These are phyloP conservation scores for Neosilurus hyrtlii DNA, from an alignment of 2,797 vertebrate genomes.

Conservation along the genomic window DNA sequence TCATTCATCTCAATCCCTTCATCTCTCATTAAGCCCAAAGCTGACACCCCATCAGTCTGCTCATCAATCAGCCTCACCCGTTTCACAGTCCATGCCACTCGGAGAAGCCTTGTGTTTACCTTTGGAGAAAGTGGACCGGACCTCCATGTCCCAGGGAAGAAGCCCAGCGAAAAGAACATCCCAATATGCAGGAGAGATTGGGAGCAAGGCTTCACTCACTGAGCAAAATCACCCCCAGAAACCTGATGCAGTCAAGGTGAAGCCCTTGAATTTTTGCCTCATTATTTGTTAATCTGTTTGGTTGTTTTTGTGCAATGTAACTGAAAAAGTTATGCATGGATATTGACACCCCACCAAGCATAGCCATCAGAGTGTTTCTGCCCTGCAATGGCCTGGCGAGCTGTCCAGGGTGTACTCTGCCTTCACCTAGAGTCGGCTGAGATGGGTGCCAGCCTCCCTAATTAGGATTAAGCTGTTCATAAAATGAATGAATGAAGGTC, in stretches of 20 bases:
- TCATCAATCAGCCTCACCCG: slow-evolving; percentile 46
- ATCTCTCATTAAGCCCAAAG: slow-evolving; percentile 57
- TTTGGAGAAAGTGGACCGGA: slow-evolving; percentile 33
- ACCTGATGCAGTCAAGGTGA: slow-evolving; percentile 62
- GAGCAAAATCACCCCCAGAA: slow-evolving; percentile 62
- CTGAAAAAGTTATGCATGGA: no score
- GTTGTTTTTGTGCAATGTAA: no score
- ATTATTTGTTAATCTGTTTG: neutral
- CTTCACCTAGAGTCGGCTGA: no score
- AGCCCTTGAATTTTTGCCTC: neutral
- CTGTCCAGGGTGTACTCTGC: no score
- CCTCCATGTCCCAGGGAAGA: slow-evolving; percentile 20
- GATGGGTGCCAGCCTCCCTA: no score
- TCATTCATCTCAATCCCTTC: slow-evolving; percentile 51
- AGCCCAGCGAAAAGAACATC: slow-evolving; percentile 41
- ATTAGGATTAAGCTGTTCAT: no score
- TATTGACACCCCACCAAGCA: no score
- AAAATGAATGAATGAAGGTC: no score
- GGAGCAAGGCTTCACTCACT: slow-evolving; percentile 61
- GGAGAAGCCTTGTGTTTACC: slow-evolving; percentile 39
- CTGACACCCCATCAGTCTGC: slow-evolving; percentile 46
- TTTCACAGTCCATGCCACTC: slow-evolving; percentile 42
- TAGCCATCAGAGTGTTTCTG: no score
- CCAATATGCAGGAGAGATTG: slow-evolving; percentile 52
- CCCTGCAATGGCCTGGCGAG: no score